Evolutionary conservation across 2,797 vertebrate species (phyloP), one percentile per base, ranked within the genome.

Genomic region (Acipenser transmontanus): DNA sequence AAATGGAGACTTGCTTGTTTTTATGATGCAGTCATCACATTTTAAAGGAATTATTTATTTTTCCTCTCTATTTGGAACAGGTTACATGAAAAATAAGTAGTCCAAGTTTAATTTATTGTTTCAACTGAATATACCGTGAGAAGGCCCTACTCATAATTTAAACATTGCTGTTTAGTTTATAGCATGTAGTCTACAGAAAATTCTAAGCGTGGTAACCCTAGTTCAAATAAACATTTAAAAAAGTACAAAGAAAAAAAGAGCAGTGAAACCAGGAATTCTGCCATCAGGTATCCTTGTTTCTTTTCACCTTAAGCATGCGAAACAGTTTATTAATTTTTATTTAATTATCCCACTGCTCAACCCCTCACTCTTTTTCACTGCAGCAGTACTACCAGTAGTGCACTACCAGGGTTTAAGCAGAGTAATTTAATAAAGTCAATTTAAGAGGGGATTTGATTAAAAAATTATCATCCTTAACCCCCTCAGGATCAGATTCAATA

Each of bases 401-500:
- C 78, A 79, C 83, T 87, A 89, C 87, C 88, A 82, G 80, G 82
- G 85, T 87, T 87, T 84, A 78, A 84, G 83, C 82, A 85, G 85
- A 88, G 86, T 92, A 91, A 92, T 91, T 92, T 89, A 91, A 92
- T 92, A 91, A 92, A 91, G 85, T 81, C 84, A 76, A 87, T 91
- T 91, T 89, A 91, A 76, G 78, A 84, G 81, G 82, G 83, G 80
- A 85, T 85, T 90, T 91, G 87, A 92, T 91, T 89, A 89, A 91
- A 89, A 91, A 92, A 92, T 90, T 86, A 90, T 84, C 79, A 85
- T 81, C 88, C 88, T 84, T 82, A 78, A 77, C 80, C 74, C 72
- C 82, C 81, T 80, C 72, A 78, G 82, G 78, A 86, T 80, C 82
- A 82, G 78, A 86, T 82, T 80, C 85, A 86, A 88, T 88, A 90